Base-by-base conservation (phyloP, 35 echinoderm and acorn worm species). In the Anneissia japonica region DNA sequence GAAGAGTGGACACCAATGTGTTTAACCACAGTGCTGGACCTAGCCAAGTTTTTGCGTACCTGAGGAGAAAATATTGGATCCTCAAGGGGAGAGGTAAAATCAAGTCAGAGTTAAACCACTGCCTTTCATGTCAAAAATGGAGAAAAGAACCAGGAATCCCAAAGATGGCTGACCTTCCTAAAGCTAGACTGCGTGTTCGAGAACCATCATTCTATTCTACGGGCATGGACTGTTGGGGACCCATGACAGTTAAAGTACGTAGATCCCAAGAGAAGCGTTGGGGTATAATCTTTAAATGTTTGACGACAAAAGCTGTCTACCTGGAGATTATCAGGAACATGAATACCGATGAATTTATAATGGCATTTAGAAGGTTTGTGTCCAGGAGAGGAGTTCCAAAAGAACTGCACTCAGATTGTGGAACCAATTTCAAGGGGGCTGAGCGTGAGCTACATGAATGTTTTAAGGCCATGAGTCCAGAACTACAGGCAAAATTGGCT, bases 141-240 rank as follows among this genome's bases (percentile, higher is more conserved):
- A 84, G 79, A 46, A 87, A 75, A 32, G 55, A 89, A 46, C 39
- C 82, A 19, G 74, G 79, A 4, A 75, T 80, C 0, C 87, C 80
- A 79, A 74, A 64, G 26, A 89, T 85, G 91, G 91, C 73, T 0
- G 86, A 89, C 81, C 45, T 93, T 21, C 91, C 91, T n/a, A 21
- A 30, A 35, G 38, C 75, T 19, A 77, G 91, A 74, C 41, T 89
- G 11, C 77, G 81, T 12, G 26, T 81, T 17, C 32, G 82, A 29
- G 64, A 81, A 32, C 91, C 91, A 31, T 36, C 87, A 26, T 93
- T 93, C 72, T 82, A 72, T 80, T 88, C 75, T 0, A 89, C 86
- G 12, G 86, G 86, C 0, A 36, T 88, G 23, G 91, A 88, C 46
- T 89, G 82, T 38, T 93, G 85, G 34, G 91, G 86, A 36, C 91